Base-by-base conservation (phyloP, 2,888 invertebrate species). In the Tetanocera ferruginea region DNA sequence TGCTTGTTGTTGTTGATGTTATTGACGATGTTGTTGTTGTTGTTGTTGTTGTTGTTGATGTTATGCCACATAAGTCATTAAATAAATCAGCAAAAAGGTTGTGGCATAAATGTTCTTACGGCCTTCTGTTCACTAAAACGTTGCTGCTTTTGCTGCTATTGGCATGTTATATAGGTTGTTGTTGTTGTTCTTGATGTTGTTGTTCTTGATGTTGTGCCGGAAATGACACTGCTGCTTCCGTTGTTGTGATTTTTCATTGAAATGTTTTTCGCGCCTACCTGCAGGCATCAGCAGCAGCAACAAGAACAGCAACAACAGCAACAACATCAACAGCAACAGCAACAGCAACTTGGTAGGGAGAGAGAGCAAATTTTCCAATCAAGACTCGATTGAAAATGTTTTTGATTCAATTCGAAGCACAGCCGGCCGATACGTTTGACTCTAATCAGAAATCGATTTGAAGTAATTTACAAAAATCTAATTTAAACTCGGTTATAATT, bases 91-190 rank as follows among this genome's bases (percentile, higher is more conserved):
- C 64, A 31, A 31, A 64, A n/a, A 11, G 87, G 87, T 88, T 88
- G 87, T 86, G 83, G 83, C 84, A 83, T 83, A 86, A 86, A 88
- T 87, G 87, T 87, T 87, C 88, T 85, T 78, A 81, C 76, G 76
- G 31, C n/a, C 34, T n/a, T n/a, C n/a, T 11, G 43, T 14, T 43
- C 14, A 14, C 43, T 43, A 43, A 43, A 43, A 43, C 14, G 43
- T 43, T 43, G 43, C 43, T 43, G 14, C 11, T 43, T 4, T 3
- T 43, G 43, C 11, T 43, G 43, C 14, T 43, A 14, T 43, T 43
- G 43, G 5, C 31, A 31, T 31, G 31, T 5, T 31, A 3, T n/a
- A 3, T 0, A 34, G 23, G 14, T 31, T 17, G 34, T 67, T 67
- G 62, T 62, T 62, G 28, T 25, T 17, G 34, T 6, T 37, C 2